phyloP scores from a whole-genome alignment of 2,888 invertebrate genomes.

The Metallyticus violacea region DNA sequence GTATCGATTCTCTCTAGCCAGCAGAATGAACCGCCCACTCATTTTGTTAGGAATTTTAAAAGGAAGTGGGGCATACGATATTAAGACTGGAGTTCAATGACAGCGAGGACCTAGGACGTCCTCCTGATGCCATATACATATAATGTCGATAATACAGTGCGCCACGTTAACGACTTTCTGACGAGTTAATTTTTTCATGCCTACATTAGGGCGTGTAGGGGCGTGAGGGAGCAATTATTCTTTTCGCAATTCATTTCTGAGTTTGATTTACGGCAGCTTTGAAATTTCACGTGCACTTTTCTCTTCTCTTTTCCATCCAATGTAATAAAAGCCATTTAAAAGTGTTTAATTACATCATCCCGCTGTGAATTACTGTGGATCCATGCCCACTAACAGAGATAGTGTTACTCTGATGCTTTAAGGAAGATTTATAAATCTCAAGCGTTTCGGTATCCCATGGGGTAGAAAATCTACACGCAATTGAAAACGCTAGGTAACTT shows the following conservation, averaged over 20 bases:
- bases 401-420: background rate
- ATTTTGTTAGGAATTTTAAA: background rate
- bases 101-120: no score
- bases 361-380: background rate
- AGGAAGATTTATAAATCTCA: background rate
- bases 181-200: background rate
- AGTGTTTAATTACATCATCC: background rate
- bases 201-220: background rate
- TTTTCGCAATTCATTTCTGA: background rate
- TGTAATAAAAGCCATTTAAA: background rate
- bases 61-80: no score
- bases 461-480: background rate
- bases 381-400: background rate
- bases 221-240: background rate
- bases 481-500: background rate
- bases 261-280: background rate
- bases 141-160: background rate
- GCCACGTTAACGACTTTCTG: background rate
- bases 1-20: no score
- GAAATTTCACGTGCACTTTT: background rate
- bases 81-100: no score
- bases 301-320: background rate
- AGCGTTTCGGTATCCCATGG: background rate
- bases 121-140: no score
- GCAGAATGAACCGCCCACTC: background rate